Conservation (phyloP, 2,113 vertebrate species). For the Gavialis gangeticus region DNA sequence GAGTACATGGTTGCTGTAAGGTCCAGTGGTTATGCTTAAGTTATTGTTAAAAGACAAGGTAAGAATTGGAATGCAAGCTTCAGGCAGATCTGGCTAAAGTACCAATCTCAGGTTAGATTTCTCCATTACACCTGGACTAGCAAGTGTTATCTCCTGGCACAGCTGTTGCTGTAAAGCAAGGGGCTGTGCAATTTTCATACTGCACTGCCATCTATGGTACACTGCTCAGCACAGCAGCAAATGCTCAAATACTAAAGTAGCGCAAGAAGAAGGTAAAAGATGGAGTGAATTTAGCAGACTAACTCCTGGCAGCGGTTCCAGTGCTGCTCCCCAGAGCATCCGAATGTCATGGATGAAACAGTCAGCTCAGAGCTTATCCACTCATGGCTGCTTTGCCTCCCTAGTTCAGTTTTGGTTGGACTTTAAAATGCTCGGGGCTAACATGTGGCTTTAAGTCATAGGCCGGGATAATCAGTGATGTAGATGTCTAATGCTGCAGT, state of each 20-base stretch:
- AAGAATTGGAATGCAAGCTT: background rate
- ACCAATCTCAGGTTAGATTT: background rate
- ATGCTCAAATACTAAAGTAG: background rate
- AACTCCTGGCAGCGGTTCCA: background rate
- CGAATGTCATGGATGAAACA: background rate
- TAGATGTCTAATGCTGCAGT: background rate
- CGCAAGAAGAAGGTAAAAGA: background rate
- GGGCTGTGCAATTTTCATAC: slow-evolving; percentile 49
- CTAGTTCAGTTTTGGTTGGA: fast-evolving
- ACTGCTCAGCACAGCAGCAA: background rate
- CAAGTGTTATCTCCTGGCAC: background rate
- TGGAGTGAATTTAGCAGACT: background rate
- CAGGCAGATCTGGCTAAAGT: background rate
- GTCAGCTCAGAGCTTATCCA: background rate
- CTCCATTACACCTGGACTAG: background rate
- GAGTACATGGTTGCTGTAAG: background rate
- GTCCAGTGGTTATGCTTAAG: background rate
- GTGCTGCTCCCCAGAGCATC: background rate
- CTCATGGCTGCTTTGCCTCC: background rate
- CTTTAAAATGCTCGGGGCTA: background rate
- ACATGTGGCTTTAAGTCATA: background rate
- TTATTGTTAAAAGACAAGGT: background rate
- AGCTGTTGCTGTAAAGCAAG: fast-evolving
- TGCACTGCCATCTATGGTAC: slow-evolving; percentile 77
- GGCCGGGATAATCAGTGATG: background rate